These are phyloP conservation scores for Pyrochroa serraticornis DNA, from an alignment of 2,888 invertebrate species.

Conservation along the genomic window DNA sequence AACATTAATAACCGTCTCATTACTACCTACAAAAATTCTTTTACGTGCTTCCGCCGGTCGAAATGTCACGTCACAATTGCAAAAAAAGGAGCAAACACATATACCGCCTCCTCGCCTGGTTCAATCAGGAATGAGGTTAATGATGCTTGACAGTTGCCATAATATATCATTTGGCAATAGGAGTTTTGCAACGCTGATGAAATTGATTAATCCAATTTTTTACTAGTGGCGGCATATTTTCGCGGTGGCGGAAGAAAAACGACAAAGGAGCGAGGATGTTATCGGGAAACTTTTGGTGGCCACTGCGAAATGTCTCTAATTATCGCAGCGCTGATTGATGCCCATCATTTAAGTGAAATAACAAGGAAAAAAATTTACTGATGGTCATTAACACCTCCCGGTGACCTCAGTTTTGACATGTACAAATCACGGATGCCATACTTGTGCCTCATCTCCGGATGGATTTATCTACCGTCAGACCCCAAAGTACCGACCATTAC, in stretches of 20 bases:
- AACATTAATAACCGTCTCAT: too few relatives aligned
- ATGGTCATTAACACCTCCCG: slow-evolving; percentile 48
- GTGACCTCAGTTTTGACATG: slow-evolving; percentile 46
- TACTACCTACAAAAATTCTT: too few relatives aligned
- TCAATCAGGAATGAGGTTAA: slow-evolving; percentile 6
- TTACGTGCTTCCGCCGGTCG: slow-evolving; percentile 5
- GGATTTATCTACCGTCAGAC: slow-evolving; percentile 50
- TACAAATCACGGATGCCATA: slow-evolving; percentile 43
- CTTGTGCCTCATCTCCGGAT: slow-evolving; percentile 43
- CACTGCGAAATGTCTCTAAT: slow-evolving; percentile 22
- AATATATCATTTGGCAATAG: slow-evolving; percentile 6
- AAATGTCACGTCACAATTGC: slow-evolving; percentile 5
- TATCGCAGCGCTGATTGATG: slow-evolving; percentile 14
- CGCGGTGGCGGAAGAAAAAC: too few relatives aligned
- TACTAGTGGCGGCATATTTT: too few relatives aligned
- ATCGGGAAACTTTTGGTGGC: too few relatives aligned
- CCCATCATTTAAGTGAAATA: slow-evolving; percentile 4
- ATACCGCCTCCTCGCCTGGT: not conserved
- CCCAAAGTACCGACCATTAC: slow-evolving; percentile 31
- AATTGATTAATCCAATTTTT: not conserved
- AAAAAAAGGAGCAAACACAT: too few relatives aligned
- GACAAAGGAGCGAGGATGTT: too few relatives aligned
- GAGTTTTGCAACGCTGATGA: slow-evolving; percentile 1
- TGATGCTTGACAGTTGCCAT: slow-evolving; percentile 6
- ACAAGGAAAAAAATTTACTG: slow-evolving; percentile 5